Percentiles rank a stretch among this genome's conserved stretches.
Evolutionary conservation across 2,888 invertebrate species (phyloP).

Genomic region (Digitonthophagus gazella): DNA sequence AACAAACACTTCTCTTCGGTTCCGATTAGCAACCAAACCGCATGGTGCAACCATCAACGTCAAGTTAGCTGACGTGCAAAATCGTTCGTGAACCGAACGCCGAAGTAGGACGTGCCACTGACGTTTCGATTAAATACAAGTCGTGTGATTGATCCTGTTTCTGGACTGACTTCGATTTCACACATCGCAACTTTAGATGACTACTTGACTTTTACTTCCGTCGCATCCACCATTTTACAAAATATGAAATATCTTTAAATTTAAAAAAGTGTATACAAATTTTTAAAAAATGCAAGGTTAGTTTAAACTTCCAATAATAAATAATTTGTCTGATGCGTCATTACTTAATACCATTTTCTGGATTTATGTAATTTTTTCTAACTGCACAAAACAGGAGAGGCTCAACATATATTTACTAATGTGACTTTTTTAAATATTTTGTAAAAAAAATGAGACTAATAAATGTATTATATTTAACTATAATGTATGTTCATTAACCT

Average conservation of each 20-base stretch:
- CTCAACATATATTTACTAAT: too few relatives aligned
- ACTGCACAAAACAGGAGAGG: too few relatives aligned
- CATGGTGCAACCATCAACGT: slow-evolving; percentile 1
- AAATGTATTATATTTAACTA: too few relatives aligned
- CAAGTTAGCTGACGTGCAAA: slow-evolving; percentile 6
- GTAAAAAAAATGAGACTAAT: too few relatives aligned
- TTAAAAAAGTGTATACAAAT: background rate
- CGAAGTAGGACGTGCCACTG: slow-evolving; percentile 10
- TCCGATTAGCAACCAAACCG: background rate
- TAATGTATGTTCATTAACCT: too few relatives aligned
- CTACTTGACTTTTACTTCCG: too few relatives aligned
- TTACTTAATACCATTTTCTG: too few relatives aligned
- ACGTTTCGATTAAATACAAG: slow-evolving; percentile 15
- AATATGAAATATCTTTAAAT: background rate
- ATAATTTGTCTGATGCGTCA: too few relatives aligned
- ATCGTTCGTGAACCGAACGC: slow-evolving; percentile 7
- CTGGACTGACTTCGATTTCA: background rate
- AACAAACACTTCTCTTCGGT: background rate
- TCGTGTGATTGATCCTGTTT: slow-evolving; percentile 9
- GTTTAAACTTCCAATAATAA: too few relatives aligned
- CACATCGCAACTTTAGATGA: background rate
- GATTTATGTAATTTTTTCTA: too few relatives aligned
- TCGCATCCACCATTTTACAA: background rate
- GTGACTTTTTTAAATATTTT: too few relatives aligned
- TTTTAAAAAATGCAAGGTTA: background rate